Conservation (phyloP, 2,113 vertebrate genomes). For the Campylomormyrus numenius region DNA sequence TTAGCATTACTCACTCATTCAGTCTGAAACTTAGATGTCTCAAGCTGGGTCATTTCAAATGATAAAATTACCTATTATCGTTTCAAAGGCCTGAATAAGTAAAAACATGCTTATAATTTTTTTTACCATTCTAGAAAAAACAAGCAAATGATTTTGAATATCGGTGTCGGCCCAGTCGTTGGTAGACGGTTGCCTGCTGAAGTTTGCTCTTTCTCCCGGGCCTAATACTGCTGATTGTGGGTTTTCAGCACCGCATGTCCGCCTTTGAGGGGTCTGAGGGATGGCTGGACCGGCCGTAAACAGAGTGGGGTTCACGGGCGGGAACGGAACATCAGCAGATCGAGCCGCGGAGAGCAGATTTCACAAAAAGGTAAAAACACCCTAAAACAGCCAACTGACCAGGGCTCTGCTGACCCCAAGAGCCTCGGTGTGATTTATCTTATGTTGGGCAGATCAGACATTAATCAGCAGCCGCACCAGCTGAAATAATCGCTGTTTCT, state of each 20-base stretch:
- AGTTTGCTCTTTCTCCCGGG: background rate
- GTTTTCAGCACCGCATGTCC: background rate
- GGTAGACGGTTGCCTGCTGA: background rate
- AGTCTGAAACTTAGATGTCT: background rate
- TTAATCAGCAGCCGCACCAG: background rate
- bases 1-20: background rate
- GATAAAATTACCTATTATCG: background rate
- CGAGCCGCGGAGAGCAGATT: background rate
- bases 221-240: background rate
- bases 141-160: background rate
- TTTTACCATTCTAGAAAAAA: background rate
- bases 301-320: too few relatives aligned
- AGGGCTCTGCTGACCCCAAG: too few relatives aligned
- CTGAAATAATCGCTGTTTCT: background rate
- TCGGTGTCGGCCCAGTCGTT: background rate
- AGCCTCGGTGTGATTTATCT: background rate
- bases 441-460: background rate
- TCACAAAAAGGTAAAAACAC: background rate
- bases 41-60: background rate
- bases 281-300: background rate
- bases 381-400: background rate
- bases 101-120: background rate
- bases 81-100: background rate
- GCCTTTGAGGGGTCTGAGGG: background rate
- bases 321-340: background rate